A percentile compares a stretch with the other conserved stretches of the same genome.
These are phyloP conservation scores for Bombus haemorrhoidalis DNA, from an alignment of 1,140 invertebrate genomes.

Conservation along the genomic window DNA sequence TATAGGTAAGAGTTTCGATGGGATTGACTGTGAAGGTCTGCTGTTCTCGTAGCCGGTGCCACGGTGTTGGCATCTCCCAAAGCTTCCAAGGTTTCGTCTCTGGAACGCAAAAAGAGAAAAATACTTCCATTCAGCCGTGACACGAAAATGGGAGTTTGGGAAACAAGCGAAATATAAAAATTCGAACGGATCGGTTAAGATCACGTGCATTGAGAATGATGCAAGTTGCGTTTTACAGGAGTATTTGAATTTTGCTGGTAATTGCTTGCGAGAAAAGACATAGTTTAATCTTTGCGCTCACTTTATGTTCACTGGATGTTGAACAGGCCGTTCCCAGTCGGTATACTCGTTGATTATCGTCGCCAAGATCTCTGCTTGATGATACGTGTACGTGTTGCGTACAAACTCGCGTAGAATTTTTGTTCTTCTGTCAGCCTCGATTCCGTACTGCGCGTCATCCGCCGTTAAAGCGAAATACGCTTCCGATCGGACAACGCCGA, in stretches of 20 bases:
- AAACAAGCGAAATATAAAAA: neutral
- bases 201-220: neutral
- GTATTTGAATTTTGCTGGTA: neutral
- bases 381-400: constrained; percentile 95
- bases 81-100: constrained; percentile 96
- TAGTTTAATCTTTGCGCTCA: constrained; percentile 68
- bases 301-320: constrained; percentile 95
- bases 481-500: constrained; percentile 94
- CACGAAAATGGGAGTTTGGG: too few species aligned
- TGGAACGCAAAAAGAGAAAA: constrained; percentile 72
- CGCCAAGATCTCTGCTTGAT: constrained; percentile 91
- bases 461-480: constrained; percentile 95
- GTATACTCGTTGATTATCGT: constrained; percentile 98
- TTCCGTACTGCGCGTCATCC: constrained; percentile 95
- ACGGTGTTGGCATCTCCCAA: constrained; percentile 96
- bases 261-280: neutral
- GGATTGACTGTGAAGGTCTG: constrained; percentile 94
- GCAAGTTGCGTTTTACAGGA: neutral
- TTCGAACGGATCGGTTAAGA: neutral
- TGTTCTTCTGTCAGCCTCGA: constrained; percentile 93
- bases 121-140: neutral
- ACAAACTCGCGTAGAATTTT: constrained; percentile 96
- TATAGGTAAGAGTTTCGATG: constrained; percentile 94
- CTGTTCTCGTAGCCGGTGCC: constrained; percentile 95
- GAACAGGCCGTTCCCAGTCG: constrained; percentile 96